Conservation (phyloP, 2,888 invertebrate species). For the Cerceris rybyensis region DNA sequence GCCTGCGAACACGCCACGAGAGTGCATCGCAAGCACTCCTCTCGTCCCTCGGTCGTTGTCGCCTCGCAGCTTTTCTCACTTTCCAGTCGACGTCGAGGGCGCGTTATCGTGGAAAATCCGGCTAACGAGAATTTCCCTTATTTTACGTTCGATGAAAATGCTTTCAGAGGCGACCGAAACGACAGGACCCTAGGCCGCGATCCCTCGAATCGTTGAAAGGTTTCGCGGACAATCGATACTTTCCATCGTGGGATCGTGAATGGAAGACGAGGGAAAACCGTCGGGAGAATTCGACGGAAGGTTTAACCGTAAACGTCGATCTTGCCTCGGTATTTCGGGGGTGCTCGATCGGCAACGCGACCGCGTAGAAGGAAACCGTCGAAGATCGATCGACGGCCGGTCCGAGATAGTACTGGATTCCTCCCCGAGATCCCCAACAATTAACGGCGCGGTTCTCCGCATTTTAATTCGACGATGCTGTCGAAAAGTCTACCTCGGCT, state of each 20-base stretch:
- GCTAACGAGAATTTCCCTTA: not conserved
- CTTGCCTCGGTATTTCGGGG: too few relatives aligned
- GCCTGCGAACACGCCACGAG: slow-evolving; percentile 73
- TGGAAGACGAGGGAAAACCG: too few relatives aligned
- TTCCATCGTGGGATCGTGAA: too few relatives aligned
- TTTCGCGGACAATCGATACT: too few relatives aligned
- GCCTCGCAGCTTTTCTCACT: not conserved
- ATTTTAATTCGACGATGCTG: slow-evolving; percentile 58
- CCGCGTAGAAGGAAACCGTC: too few relatives aligned
- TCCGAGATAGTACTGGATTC: not conserved
- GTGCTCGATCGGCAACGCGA: too few relatives aligned
- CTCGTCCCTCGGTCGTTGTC: slow-evolving; percentile 31
- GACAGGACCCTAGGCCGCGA: too few relatives aligned
- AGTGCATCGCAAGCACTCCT: slow-evolving; percentile 74
- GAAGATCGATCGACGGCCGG: not conserved
- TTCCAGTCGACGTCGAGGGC: too few relatives aligned
- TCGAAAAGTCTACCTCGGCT: slow-evolving; percentile 57
- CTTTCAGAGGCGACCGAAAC: not conserved
- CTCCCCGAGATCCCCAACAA: slow-evolving; percentile 30
- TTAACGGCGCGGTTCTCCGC: slow-evolving; percentile 29
- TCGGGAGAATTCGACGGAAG: too few relatives aligned
- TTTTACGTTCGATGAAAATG: not conserved
- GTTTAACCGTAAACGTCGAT: too few relatives aligned
- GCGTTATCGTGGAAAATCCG: too few relatives aligned
- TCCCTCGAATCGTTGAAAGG: too few relatives aligned